Evolutionary conservation across 2,113 vertebrate genomes (phyloP), one percentile per base, ranked within the genome.

Genomic region (Aepyceros melampus): DNA sequence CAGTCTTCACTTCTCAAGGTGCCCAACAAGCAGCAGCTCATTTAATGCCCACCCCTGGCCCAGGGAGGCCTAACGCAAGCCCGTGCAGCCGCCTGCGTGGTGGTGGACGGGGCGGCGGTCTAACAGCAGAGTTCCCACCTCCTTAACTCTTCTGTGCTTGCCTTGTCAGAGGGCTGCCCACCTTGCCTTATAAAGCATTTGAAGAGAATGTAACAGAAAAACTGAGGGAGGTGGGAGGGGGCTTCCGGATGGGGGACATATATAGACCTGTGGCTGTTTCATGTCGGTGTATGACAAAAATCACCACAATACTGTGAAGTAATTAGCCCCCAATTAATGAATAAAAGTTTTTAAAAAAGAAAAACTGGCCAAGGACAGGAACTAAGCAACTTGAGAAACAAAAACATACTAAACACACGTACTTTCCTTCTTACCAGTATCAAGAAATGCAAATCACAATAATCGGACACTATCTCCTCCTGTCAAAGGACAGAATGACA

Each of bases 401-500:
- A 92, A 71, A 25, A 9, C 21, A 5, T 15, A 53, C 25, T 60
- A 84, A 88, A 88, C 23, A 40, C 9, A 94, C 36, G n/a, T 62
- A 93, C 8, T 95, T 85, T 81, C 53, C 90, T 60, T 82, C 31
- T 95, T 67, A 85, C 16, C 27, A 62, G 11, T 81, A 88, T 62
- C 12, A 36, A 93, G 71, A 71, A 93, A 92, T 15, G 27, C 29
- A 94, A 89, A 87, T 56, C 23, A 76, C 85, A 81, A 56, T 56
- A 89, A 85, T 12, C 7, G 87, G 78, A 85, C 31, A 47, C 23
- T 7, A 25, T 62, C 53, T 58, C 74, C 36, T 89, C 40, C 55
- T 51, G 67, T 81, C 64, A 79, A 94, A 95, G 40, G 7, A 87
- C 56, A 45, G 5, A 31, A 40, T 74, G 10, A 49, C 1, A 64